Evolutionary conservation across 2,888 invertebrate genomes (phyloP), one percentile per base, ranked within the genome.

Genomic region (Zhengitettix transpicula): DNA sequence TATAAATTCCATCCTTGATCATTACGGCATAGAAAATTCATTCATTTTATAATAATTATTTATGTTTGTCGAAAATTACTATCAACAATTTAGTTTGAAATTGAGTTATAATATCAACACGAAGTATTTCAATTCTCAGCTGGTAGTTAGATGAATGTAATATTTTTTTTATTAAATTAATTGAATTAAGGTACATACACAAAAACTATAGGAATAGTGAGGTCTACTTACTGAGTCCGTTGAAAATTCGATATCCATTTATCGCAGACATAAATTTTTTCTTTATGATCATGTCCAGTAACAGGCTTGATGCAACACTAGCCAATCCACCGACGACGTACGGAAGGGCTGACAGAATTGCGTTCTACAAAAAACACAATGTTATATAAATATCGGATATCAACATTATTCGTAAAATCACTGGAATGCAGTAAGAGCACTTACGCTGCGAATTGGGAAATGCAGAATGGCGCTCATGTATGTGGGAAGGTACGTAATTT

Each of bases 401-500:
- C 5, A 47, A 8, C 47, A 47, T 47, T 47, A 12, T 2, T 8
- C n/a, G 9, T 14, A 2, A 2, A 14, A 2, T 3, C 3, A 8
- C 47, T 47, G 8, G 47, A n/a, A 14, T 28, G n/a, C 28, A 5
- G 28, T 5, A 5, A 28, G 47, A 14, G 14, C 8, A 47, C 47
- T 47, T 28, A 60, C 60, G 56, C 52, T 57, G 41, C 51, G 40
- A 16, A 60, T 60, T 41, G 56, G 41, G 53, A 42, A 60, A 28
- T 57, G 52, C 17, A 60, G 57, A n/a, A 60, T 57, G 40, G 56
- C 40, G 16, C 42, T 15, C 60, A 60, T 60, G 54, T 60, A 60
- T 15, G 60, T 57, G 16, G 60, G 60, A 16, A 60, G 57, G 54
- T 55, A 60, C 41, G 60, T 60, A 40, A 60, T 44, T 42, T 55